Base-by-base conservation (phyloP, 2,113 vertebrate genomes). In the Muntiacus muntjak region DNA sequence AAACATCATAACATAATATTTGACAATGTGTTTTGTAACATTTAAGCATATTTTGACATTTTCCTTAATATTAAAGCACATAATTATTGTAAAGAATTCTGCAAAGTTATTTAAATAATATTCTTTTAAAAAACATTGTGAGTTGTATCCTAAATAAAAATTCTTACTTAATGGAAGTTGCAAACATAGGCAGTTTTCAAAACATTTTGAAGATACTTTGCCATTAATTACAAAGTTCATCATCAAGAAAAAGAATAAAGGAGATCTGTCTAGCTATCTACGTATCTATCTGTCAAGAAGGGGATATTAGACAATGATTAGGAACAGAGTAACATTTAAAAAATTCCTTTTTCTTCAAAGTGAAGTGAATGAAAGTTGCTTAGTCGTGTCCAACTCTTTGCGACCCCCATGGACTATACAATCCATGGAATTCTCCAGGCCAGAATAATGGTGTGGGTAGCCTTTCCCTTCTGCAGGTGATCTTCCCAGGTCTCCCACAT, bases 31-130 rank as follows among this genome's bases (percentile, higher is more conserved):
- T 96, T 97, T 95, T 97, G 10, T 83, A 74, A 93, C 2, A 96
- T 96, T 91, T 97, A n/a, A 60, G 62, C 95, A 97, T 98, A 40
- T 89, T 98, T 98, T 62, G 10, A 19, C 1, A 19, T 95, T 91
- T 94, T 95, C 1, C 14, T 96, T 57, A 36, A 87, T 85, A 89
- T 19, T 52, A 60, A 79, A 5, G 15, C 5, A 62, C 87, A 15
- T 96, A 79, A 96, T 94, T 87, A 96, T 86, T 96, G 81, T 76
- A 90, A 85, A 94, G 9, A 83, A 43, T 86, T 97, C 23, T 96
- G 15, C 16, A 21, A 26, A 40, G 84, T 67, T 50, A 36, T 93
- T 54, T 89, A 5, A 95, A 50, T 60, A 33, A 50, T 54, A 67
- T 82, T 30, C 1, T 13, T 90, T 93, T 14, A 30, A 86, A 95